Base-by-base conservation (phyloP, 2,888 invertebrate genomes). In the Parnassius apollo region DNA sequence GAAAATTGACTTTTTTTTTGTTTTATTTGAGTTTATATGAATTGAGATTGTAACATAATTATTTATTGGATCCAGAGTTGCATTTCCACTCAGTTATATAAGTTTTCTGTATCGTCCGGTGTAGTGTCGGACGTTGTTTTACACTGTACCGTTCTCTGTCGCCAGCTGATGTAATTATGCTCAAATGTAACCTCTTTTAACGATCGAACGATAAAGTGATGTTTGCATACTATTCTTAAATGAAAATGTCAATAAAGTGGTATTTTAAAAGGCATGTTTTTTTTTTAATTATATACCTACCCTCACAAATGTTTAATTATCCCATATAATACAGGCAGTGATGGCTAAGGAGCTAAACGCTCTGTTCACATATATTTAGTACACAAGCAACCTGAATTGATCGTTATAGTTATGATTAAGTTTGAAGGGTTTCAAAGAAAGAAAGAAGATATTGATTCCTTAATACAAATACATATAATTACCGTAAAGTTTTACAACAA, bases 221-320 rank as follows among this genome's bases (percentile, higher is more conserved):
- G 90, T 89, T 86, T 86, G 88, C 89, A 86, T 86, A 87, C 82
- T 90, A 85, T 87, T 85, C 82, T 86, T 82, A 86, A 84, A 85
- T 83, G 82, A 87, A 83, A 89, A 91, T 88, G 89, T 91, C 91
- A 91, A 91, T 91, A 91, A 91, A 91, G 81, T 84, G 85, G 88
- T 90, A 89, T 90, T 89, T 89, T 88, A 90, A 91, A 89, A 85
- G 80, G 80, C 78, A 71, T 78, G 72, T 81, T 80, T 81, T 66
- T 67, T 67, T 71, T 65, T 60, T 59, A 42, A 44, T 44, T 44
- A 10, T 35, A 35, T 35, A 35, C 7, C 0, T 35, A 35, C 7
- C 35, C 35, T 35, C 35, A 35, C 7, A 35, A 35, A 3, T 35
- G 0, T 35, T 7, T 7, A 35, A 35, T 35, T 35, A 25, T 35